Conservation (phyloP, 2,888 invertebrate species). For the Drosophila anomelani region DNA sequence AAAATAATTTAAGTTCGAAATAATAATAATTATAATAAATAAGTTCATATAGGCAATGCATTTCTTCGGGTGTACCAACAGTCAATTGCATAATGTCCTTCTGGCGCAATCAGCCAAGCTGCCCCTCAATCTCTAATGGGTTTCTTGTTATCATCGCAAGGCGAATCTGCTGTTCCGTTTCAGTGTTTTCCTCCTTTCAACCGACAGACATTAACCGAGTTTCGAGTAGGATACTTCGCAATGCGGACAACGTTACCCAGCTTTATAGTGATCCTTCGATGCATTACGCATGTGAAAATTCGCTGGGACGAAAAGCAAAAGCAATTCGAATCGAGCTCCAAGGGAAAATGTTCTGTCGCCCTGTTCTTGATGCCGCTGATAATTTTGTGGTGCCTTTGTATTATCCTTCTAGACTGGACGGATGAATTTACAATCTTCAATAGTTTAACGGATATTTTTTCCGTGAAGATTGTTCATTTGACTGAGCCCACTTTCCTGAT, state of each 20-base stretch:
- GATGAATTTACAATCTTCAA: too few species aligned
- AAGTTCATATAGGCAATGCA: too few species aligned
- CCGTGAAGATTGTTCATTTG: too few species aligned
- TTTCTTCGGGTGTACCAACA: not conserved
- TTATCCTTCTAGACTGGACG: fast-evolving
- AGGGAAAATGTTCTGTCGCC: not conserved
- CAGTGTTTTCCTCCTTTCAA: not conserved
- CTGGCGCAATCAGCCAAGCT: not conserved
- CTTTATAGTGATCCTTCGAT: not conserved
- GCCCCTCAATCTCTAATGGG: not conserved
- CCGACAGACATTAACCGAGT: not conserved
- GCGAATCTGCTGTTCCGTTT: too few species aligned
- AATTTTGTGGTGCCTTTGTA: not conserved
- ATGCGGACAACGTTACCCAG: not conserved
- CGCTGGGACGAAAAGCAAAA: not conserved
- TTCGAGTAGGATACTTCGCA: not conserved
- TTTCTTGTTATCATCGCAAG: not conserved
- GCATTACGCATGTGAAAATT: not conserved
- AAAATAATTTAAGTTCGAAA: too few species aligned
- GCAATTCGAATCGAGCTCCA: not conserved
- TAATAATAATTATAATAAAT: too few species aligned
- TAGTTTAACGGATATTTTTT: not conserved
- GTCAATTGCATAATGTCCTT: not conserved
- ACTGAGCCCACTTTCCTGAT: not conserved
- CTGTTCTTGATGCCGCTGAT: not conserved